Base-by-base conservation (phyloP, 2,888 invertebrate genomes). In the Acleris emargana region DNA sequence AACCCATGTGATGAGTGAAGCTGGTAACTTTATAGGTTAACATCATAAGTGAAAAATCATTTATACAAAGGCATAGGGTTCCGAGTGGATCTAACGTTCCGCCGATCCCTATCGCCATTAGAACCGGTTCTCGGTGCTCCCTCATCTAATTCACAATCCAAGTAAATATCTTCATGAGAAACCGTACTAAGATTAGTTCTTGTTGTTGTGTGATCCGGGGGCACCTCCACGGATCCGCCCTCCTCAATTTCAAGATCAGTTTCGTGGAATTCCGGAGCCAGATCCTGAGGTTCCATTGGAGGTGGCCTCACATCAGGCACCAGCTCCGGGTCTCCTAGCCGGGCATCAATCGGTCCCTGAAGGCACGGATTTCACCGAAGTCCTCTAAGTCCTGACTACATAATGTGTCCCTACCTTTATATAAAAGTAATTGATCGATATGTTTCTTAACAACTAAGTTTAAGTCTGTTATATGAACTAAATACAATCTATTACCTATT, bases 301-400 rank as follows among this genome's bases (percentile, higher is more conserved):
- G 50, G 9, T n/a, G 20, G 18, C n/a, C 5, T 20, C 22, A 20
- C 50, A 6, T 18, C 22, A 22, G 50, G 3, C 20, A 5, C 9
- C 17, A 1, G 11, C 13, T 50, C 20, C 2, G 22, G 6, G 2
- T n/a, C 45, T 17, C 1, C 5, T n/a, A 13, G 50, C 11, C 4
- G 18, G 18, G 22, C 4, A 9, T 20, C n/a, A 3, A 4, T 5
- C 3, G 50, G 7, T 18, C 4, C 3, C 38, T 38, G 38, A 38
- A 9, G 38, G 38, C 4, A 38, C n/a, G n/a, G n/a, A n/a, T n/a
- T n/a, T n/a, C n/a, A n/a, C n/a, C n/a, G n/a, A n/a, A n/a, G n/a
- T 5, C 13, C 38, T 38, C 38, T 25, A 61, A 57, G 18, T 66
- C 61, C 11, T 66, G n/a, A n/a, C 28, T 38, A 66, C 28, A 5